Conservation (phyloP, 2,888 invertebrate genomes). For the Cryptocephalus moraei region DNA sequence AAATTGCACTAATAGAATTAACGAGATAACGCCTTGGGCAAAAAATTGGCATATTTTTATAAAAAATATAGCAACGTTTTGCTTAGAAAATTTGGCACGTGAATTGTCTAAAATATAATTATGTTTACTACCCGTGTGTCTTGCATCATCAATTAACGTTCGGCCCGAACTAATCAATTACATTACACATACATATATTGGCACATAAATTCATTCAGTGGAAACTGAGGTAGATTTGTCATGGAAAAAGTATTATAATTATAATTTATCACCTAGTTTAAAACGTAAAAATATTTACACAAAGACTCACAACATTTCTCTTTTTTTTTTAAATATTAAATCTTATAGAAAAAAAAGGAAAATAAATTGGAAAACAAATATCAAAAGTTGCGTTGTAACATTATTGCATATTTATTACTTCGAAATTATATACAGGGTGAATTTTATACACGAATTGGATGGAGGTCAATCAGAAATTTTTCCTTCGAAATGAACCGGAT, state of each 20-base stretch:
- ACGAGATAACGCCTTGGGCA: conserved; percentile 12
- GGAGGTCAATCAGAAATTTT: no score
- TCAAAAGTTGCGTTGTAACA: conserved; percentile 37
- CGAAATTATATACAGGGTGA: conserved; percentile 12
- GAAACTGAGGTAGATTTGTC: conserved; percentile 39
- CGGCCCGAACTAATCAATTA: conserved; percentile 10
- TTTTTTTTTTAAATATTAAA: conserved; percentile 9
- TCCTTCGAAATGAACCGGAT: no score
- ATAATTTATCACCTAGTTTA: background rate
- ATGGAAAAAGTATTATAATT: conserved; percentile 23
- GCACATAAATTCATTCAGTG: conserved; percentile 24
- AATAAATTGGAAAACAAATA: conserved; percentile 28
- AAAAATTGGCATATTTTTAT: conserved; percentile 15
- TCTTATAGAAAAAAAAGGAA: no score
- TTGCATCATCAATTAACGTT: background rate
- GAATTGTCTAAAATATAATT: conserved; percentile 11
- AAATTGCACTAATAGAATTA: conserved; percentile 18
- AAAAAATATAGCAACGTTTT: conserved; percentile 16
- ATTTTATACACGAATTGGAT: background rate
- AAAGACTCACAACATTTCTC: conserved; percentile 26
- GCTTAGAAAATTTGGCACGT: conserved; percentile 14
- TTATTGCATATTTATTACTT: conserved; percentile 35
- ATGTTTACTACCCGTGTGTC: background rate
- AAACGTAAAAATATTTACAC: conserved; percentile 30
- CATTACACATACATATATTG: conserved; percentile 18